Base-by-base conservation (phyloP, 2,113 vertebrate species). In the Muntiacus reevesi region DNA sequence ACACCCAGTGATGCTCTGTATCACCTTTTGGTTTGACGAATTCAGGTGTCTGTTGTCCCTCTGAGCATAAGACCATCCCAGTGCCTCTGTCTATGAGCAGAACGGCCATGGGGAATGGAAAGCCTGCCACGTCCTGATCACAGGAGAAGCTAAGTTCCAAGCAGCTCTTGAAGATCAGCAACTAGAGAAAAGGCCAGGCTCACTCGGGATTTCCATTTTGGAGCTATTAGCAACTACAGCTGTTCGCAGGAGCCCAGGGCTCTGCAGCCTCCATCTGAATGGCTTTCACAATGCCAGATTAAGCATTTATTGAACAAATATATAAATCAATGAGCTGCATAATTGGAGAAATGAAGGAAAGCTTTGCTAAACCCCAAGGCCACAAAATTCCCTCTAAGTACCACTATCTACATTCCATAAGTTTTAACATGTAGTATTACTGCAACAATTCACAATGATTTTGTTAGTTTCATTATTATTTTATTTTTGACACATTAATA, bases 161-260 rank as follows among this genome's bases (percentile, higher is more conserved):
- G 60, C 33, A 93, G 82, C 27, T 57, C 62, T 89, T 62, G 28
- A 21, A 82, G 33, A 60, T 64, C 88, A 87, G 87, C 40, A 25
- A 9, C 28, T 87, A 47, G 88, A 92, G 91, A 92, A 91, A 2
- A 36, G 78, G 82, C 45, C 13, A n/a, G 57, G 64, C 36, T 9
- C 47, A 67, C n/a, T 83, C 33, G 79, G 90, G 90, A 47, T 91
- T 95, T 95, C 94, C 55, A 85, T 87, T 84, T 79, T 88, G 90
- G 64, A 40, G n/a, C 84, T 57, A 6, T 85, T 94, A 92, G 15
- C 0, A 2, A 81, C 59, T 43, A 57, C 28, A 90, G 89, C 57
- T 94, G 52, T 50, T 89, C 25, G 12, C 7, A 57, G 85, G 36
- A 45, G 71, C 55, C 9, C 5, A 55, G 54, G 33, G 60, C 30